Conservation (phyloP, 2,888 invertebrate genomes). For the Nemurella pictetii region DNA sequence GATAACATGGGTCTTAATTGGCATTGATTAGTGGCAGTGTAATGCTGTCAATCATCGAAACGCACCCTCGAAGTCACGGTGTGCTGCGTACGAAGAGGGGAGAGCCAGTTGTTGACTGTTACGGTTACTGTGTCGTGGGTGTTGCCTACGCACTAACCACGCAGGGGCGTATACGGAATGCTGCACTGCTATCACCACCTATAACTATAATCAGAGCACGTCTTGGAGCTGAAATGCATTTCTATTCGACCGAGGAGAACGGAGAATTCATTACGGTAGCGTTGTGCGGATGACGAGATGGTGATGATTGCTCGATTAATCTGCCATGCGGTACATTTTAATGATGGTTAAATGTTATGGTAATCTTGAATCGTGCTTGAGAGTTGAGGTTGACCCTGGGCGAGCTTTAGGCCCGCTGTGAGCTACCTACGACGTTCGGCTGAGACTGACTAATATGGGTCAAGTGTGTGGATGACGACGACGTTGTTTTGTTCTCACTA, state of each 20-base stretch:
- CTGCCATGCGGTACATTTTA: neutral
- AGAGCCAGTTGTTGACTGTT: neutral
- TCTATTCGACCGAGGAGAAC: neutral
- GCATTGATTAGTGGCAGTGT: neutral
- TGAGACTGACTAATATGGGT: neutral
- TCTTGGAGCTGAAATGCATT: neutral
- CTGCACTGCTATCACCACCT: neutral
- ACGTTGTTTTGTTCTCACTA: too few species aligned
- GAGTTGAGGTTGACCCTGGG: neutral
- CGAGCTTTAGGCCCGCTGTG: neutral
- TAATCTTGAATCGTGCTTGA: too few species aligned
- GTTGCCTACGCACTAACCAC: neutral
- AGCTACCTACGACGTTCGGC: neutral
- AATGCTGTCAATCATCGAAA: neutral
- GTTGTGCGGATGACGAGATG: neutral
- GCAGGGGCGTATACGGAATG: neutral
- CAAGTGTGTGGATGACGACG: neutral
- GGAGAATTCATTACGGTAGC: neutral
- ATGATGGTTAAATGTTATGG: neutral
- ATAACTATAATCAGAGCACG: neutral
- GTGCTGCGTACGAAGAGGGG: too few species aligned
- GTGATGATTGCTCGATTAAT: neutral
- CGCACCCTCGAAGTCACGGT: neutral
- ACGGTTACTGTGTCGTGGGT: neutral
- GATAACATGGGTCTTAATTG: neutral